Evolutionary conservation across 2,888 invertebrate genomes (phyloP), one percentile per base, ranked within the genome.

Genomic region (Eilema depressum): DNA sequence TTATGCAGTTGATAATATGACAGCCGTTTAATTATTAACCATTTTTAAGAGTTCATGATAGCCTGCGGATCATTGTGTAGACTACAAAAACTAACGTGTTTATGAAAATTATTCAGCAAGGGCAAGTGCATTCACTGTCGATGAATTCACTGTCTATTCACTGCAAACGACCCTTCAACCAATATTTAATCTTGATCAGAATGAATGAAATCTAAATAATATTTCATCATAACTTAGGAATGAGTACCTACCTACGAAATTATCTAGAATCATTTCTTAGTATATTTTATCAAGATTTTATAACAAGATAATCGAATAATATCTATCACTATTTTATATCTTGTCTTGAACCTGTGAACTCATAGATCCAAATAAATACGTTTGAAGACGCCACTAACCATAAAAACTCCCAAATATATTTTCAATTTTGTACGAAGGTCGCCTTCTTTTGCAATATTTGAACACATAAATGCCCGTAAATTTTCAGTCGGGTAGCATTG

Each of bases 391-490:
- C n/a, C 8, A 53, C 53, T 20, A 53, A 10, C n/a, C n/a, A 53
- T 53, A 53, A 53, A 53, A 53, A n/a, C 8, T n/a, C n/a, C 53
- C n/a, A 20, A 53, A 53, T 53, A n/a, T n/a, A 53, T 53, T 53
- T 53, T 53, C 53, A 53, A 53, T 53, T 53, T 53, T n/a, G 53
- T 53, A 53, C 53, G 53, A 64, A 64, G 47, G 37, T 23, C 53
- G 23, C 66, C 56, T 47, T 64, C 47, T 47, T 64, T 63, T 66
- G 28, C 53, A 53, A 53, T 53, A 53, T 53, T 53, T 53, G 53
- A 53, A 53, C 53, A n/a, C 53, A 53, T 53, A 53, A 53, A 53
- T 20, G 53, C n/a, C 53, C n/a, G 53, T 53, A 53, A 53, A 53
- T 53, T 53, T n/a, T 53, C 53, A 53, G 53, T 53, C 53, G 53